Conservation (phyloP, 1,140 invertebrate genomes). For the Tigriopus japonicus region DNA sequence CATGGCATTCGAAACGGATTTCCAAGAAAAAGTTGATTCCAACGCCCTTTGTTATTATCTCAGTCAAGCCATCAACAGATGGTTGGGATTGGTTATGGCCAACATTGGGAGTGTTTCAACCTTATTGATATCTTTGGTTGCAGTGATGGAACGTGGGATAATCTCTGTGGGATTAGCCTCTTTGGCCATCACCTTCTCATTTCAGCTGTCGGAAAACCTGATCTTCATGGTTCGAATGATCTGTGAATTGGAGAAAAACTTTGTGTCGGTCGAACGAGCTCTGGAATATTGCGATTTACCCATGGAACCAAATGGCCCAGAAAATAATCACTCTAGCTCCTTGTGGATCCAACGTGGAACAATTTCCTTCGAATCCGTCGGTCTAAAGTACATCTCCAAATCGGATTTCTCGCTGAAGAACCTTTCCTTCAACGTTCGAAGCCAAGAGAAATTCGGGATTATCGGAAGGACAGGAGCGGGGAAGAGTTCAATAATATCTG, state of each 20-base stretch:
- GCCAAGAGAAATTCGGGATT: constrained; percentile 39
- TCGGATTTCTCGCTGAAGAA: constrained; percentile 56
- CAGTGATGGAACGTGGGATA: constrained; percentile 49
- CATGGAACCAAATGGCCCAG: constrained; percentile 48
- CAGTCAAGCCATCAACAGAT: constrained; percentile 66
- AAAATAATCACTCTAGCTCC: constrained; percentile 32
- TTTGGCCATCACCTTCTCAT: constrained; percentile 68
- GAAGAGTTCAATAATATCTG: constrained; percentile 59
- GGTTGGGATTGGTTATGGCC: constrained; percentile 74
- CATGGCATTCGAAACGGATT: constrained; percentile 58
- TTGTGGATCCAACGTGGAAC: constrained; percentile 42
- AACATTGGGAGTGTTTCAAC: constrained; percentile 82
- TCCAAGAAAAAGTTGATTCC: constrained; percentile 59
- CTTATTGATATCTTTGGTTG: constrained; percentile 67
- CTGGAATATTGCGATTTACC: constrained; percentile 37
- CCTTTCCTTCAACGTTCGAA: constrained; percentile 27
- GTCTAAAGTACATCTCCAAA: constrained; percentile 55
- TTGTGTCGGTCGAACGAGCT: constrained; percentile 41
- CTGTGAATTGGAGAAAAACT: constrained; percentile 41
- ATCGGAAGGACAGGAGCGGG: constrained; percentile 65
- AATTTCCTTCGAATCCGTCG: constrained; percentile 53
- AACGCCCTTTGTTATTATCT: constrained; percentile 77
- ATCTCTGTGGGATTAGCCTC: constrained; percentile 60
- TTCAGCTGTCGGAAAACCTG: constrained; percentile 41
- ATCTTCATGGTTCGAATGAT: constrained; percentile 42